Percentiles rank a stretch among this genome's conserved stretches.
These are phyloP conservation scores for Centruroides sculpturatus DNA, from an alignment of 1,140 invertebrate genomes.

Conservation along the genomic window DNA sequence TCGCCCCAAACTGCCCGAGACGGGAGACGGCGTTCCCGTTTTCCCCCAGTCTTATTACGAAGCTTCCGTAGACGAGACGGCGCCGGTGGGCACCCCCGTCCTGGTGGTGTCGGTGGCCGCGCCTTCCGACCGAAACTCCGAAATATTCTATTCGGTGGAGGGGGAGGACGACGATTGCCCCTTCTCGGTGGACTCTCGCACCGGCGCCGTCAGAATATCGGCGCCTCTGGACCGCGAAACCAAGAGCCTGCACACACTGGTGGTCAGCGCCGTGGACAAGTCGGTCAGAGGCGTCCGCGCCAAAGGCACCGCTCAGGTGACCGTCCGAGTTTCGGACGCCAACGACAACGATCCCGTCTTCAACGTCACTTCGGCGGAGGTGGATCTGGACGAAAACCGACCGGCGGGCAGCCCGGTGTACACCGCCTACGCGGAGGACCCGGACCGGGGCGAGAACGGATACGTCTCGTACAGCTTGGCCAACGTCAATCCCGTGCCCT, in stretches of 20 bases:
- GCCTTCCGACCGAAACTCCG: slow-evolving; percentile 65
- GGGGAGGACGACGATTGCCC: slow-evolving; percentile 78
- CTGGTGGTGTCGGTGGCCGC: slow-evolving; percentile 73
- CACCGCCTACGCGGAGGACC: slow-evolving; percentile 67
- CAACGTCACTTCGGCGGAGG: slow-evolving; percentile 42
- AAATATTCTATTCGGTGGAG: slow-evolving; percentile 75
- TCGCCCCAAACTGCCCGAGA: slow-evolving; percentile 75
- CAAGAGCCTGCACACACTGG: slow-evolving; percentile 74
- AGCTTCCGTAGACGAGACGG: slow-evolving; percentile 68
- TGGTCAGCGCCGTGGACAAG: slow-evolving; percentile 68
- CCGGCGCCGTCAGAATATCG: slow-evolving; percentile 74
- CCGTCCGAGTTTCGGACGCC: slow-evolving; percentile 67
- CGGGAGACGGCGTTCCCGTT: slow-evolving; percentile 87
- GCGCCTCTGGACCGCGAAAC: slow-evolving; percentile 74
- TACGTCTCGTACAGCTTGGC: slow-evolving; percentile 87
- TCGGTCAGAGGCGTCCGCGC: slow-evolving; percentile 55
- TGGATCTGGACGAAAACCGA: slow-evolving; percentile 62
- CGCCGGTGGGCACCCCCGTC: slow-evolving; percentile 73
- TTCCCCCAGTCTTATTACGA: slow-evolving; percentile 79
- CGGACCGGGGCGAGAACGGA: slow-evolving; percentile 83
- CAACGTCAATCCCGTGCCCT: slow-evolving; percentile 66
- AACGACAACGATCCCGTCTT: slow-evolving; percentile 91
- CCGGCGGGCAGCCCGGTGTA: slow-evolving; percentile 63
- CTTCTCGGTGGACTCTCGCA: slow-evolving; percentile 70
- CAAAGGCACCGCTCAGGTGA: slow-evolving; percentile 61